Conservation (phyloP, 1,140 invertebrate species). For the Macrosteles quadrilineatus region DNA sequence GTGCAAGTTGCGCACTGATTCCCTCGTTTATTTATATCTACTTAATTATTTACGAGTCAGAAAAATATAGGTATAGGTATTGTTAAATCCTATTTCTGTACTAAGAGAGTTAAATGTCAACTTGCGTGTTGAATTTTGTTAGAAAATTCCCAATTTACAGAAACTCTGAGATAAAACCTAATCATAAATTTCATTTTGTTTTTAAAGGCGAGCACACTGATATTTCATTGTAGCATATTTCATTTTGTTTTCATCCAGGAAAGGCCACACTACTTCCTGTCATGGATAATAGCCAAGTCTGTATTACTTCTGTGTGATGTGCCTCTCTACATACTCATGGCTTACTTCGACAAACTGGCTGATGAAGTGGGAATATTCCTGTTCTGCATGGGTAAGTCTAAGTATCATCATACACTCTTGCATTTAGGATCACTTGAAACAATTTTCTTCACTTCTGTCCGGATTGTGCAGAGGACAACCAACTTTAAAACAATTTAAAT, state of each 20-base stretch:
- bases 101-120: no score
- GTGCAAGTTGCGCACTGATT: no score
- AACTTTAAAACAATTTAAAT: background rate
- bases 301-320: background rate
- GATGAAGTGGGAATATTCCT: background rate
- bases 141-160: no score
- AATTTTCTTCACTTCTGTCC: background rate
- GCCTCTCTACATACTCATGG: background rate
- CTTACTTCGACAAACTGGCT: background rate
- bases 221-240: no score
- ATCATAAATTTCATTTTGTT: no score
- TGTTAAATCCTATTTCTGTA: no score
- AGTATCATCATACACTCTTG: background rate
- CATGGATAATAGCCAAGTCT: background rate
- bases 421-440: background rate
- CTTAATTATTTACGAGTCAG: no score
- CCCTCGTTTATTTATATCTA: no score
- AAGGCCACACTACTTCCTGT: background rate
- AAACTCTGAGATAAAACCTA: no score
- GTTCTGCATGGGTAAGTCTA: background rate
- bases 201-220: no score
- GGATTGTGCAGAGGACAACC: background rate
- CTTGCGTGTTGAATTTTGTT: no score
- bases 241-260: background rate
- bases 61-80: no score